phyloP scores from a whole-genome alignment of 1,140 invertebrate species.

The Pseudomyrmex cubaensis region DNA sequence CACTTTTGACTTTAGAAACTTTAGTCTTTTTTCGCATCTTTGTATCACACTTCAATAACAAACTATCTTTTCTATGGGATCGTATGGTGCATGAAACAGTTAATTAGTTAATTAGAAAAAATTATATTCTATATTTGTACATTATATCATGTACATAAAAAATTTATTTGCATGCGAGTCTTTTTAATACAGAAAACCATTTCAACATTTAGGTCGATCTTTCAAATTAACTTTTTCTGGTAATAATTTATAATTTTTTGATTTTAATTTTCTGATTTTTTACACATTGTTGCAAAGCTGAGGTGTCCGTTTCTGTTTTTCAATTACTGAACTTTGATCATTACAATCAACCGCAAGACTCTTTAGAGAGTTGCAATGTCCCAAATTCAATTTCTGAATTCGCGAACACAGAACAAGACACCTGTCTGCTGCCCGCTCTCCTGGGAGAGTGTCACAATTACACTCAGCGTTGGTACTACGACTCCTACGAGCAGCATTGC shows the following conservation, averaged over 20 bases:
- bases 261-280: background rate
- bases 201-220: background rate
- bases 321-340: background rate
- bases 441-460: conserved; percentile 93
- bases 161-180: background rate
- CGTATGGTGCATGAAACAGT: background rate
- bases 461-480: conserved; percentile 93
- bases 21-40: background rate
- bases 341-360: background rate
- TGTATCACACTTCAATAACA: background rate
- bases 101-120: background rate
- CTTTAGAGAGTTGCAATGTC: background rate
- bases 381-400: background rate
- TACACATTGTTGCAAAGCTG: background rate
- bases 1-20: conserved; percentile 20
- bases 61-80: background rate
- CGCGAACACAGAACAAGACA: conserved; percentile 87
- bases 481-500: conserved; percentile 90
- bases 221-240: background rate
- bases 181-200: background rate
- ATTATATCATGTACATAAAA: background rate
- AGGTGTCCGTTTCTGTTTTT: background rate
- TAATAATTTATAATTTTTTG: background rate
- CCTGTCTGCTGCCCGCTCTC: conserved; percentile 90
- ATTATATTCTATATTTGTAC: background rate